phyloP scores from a whole-genome alignment of 2,113 vertebrate genomes.

The Ailuropoda melanoleuca region DNA sequence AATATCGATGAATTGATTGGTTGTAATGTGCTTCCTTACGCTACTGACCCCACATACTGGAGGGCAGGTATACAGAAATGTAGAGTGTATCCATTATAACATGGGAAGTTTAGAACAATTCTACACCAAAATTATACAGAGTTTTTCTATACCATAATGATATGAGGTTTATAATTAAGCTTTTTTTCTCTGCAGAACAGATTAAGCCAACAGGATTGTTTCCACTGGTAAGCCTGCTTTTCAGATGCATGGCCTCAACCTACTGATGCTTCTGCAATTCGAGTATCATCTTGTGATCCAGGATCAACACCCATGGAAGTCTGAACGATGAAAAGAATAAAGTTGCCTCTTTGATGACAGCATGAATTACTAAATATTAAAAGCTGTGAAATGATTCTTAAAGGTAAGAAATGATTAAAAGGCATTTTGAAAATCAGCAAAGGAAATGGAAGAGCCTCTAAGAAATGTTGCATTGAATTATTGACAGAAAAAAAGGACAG shows the following conservation, averaged over 20 bases:
- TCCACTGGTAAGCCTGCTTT: background rate
- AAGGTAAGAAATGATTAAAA: slow-evolving; percentile 47
- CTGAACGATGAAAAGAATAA: background rate
- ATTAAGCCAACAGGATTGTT: background rate
- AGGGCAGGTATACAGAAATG: background rate
- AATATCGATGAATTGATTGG: background rate
- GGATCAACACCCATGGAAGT: background rate
- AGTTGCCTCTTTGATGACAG: background rate
- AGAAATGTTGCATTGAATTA: background rate
- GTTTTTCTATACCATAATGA: background rate
- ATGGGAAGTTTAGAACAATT: fast-evolving
- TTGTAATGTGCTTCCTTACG: background rate
- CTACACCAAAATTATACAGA: background rate
- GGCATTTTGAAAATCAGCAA: background rate
- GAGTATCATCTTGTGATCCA: background rate
- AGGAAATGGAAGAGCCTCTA: background rate
- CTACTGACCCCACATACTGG: background rate
- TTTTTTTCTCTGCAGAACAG: background rate
- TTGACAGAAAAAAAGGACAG: background rate
- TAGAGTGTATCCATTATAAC: background rate
- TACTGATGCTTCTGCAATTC: background rate
- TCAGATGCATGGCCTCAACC: background rate
- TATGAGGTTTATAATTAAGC: too few relatives aligned
- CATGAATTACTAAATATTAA: background rate
- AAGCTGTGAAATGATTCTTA: background rate